Evolutionary conservation across 1,140 invertebrate species (phyloP).

Genomic region (Trissolcus basalis): DNA sequence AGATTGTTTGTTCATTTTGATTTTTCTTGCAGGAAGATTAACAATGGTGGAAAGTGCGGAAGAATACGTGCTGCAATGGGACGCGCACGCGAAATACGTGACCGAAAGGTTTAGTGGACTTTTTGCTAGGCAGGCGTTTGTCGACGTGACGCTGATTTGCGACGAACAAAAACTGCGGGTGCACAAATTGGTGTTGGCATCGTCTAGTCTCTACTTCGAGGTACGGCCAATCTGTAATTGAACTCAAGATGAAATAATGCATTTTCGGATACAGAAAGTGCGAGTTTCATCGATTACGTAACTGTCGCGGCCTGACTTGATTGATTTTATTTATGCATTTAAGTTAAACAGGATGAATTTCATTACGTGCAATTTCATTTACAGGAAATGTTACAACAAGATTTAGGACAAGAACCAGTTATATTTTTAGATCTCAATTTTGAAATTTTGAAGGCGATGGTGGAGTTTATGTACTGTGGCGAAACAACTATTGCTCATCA

Average conservation of each 20-base stretch:
- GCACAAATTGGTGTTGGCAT: slow-evolving; percentile 79
- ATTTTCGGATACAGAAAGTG: no score
- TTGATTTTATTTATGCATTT: not conserved
- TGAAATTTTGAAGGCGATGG: slow-evolving; percentile 77
- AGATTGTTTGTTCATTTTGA: no score
- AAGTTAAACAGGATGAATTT: no score
- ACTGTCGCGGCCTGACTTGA: slow-evolving; percentile 45
- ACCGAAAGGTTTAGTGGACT: slow-evolving; percentile 77
- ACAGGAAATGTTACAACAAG: slow-evolving; percentile 77
- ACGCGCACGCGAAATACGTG: slow-evolving; percentile 76
- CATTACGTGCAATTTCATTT: not conserved
- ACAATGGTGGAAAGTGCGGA: slow-evolving; percentile 69
- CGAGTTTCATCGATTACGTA: not conserved
- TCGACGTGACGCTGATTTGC: slow-evolving; percentile 79
- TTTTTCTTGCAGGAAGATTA: not conserved
- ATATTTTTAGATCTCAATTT: slow-evolving; percentile 79
- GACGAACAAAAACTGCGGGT: slow-evolving; percentile 78
- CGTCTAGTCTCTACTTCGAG: slow-evolving; percentile 81
- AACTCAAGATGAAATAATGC: no score
- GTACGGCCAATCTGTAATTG: slow-evolving; percentile 51
- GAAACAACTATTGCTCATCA: slow-evolving; percentile 77
- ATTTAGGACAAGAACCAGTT: slow-evolving; percentile 77
- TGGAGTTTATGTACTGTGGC: slow-evolving; percentile 80
- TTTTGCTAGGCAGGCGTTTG: slow-evolving; percentile 77
- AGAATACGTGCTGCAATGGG: slow-evolving; percentile 76